These are phyloP conservation scores for Vidua macroura DNA, from an alignment of 2,113 vertebrate genomes.

Conservation along the genomic window DNA sequence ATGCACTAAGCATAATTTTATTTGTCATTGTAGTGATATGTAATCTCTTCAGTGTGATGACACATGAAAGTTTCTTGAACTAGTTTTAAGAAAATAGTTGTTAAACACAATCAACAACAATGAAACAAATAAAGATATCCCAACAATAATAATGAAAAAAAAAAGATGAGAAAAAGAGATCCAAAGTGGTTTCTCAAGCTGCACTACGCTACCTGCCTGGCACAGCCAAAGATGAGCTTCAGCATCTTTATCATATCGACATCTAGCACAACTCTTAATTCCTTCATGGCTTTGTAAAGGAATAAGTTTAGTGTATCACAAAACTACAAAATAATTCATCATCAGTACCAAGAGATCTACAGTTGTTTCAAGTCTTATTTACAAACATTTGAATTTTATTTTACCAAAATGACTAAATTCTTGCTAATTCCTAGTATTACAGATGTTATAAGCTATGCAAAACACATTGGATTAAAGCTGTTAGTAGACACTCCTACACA, in stretches of 20 bases:
- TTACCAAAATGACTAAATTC: not conserved
- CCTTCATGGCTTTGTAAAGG: not conserved
- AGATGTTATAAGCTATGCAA: not conserved
- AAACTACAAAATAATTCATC: not conserved
- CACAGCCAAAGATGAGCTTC: not conserved
- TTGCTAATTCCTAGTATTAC: not conserved
- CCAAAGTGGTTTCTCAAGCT: not conserved
- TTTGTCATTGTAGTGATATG: not conserved
- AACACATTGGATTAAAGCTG: not conserved
- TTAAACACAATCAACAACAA: not conserved
- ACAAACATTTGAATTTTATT: not conserved
- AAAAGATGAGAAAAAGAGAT: not conserved
- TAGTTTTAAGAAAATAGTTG: not conserved
- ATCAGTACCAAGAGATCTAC: not conserved
- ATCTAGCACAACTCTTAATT: not conserved
- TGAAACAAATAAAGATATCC: not conserved
- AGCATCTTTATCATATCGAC: rapidly evolving
- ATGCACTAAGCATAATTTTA: not conserved
- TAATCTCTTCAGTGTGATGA: not conserved
- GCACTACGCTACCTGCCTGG: not conserved
- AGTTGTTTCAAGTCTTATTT: not conserved
- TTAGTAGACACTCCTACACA: not conserved
- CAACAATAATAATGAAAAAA: rapidly evolving
- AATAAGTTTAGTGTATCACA: not conserved
- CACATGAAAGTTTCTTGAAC: not conserved